Base-by-base conservation (phyloP, 2,797 vertebrate genomes). In the Gobionotothen gibberifrons region DNA sequence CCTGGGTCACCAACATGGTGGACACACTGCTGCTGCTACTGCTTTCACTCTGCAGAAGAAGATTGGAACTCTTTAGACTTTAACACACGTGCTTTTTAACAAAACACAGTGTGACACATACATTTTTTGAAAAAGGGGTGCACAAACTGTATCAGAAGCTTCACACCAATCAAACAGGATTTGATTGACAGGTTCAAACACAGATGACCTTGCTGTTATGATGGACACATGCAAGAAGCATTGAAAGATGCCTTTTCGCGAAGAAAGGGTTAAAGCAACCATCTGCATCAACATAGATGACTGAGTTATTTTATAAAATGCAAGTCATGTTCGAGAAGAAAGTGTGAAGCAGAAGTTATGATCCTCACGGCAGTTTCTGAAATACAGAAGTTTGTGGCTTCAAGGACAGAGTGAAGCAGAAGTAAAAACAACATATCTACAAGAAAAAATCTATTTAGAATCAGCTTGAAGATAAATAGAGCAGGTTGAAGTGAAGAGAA, bases 1-100 rank as follows among this genome's bases (percentile, higher is more conserved):
- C 98, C 95, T 99, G 98, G 91, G 98, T 99, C 96, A 99, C 98
- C 96, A 99, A 94, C 98, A 99, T 99, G 96, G 98, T 98, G 96
- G 97, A 98, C 95, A 98, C 96, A 95, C 95, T 98, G 96, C 97
- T 99, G 95, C 97, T 98, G 96, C 97, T 99, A 96, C 97, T 98
- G 93, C 97, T 98, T 98, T 99, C 97, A 99, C 97, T 99, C 98
- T 99, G 94, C 52, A 69, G 56, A 69, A 69, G 26, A 75, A 47
- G 8, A 65, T 22, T 5, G 1, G 0, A 49, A 43, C 65, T 4
- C 16, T 49, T 75, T 10, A 76, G n/a, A 58, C 26, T 15, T 16
- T 59, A 40, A 22, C 5, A 46, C 2, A 29, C 5, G 5, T 48
- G 21, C 13, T 11, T 22, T 49, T 46, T 6, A 36, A 42, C 10